Percentiles rank a stretch among this genome's conserved stretches.
Evolutionary conservation across 2,113 vertebrate genomes (phyloP).

Genomic region (Lathamus discolor): DNA sequence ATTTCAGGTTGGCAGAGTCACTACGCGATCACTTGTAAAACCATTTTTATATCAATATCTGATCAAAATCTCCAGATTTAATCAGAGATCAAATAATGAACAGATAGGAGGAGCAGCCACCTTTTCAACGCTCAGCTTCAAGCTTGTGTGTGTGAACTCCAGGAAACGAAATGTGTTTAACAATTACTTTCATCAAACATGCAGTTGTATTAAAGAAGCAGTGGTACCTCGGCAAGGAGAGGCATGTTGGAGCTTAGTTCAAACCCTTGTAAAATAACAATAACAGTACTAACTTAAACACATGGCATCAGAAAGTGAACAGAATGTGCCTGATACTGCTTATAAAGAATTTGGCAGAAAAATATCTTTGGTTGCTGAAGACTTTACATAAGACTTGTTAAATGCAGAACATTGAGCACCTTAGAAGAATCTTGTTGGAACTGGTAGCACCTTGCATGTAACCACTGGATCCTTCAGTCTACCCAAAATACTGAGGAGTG

Average conservation of each 20-base stretch:
- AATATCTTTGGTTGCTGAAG: not conserved
- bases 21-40: not conserved
- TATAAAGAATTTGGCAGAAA: not conserved
- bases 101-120: not conserved
- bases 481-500: not conserved
- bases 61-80: not conserved
- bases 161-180: not conserved
- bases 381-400: not conserved
- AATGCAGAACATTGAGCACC: not conserved
- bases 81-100: not conserved
- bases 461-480: not conserved
- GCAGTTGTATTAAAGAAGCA: not conserved
- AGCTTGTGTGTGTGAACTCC: not conserved
- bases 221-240: not conserved
- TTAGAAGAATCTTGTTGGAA: not conserved
- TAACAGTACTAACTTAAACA: not conserved
- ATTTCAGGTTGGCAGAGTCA: not conserved
- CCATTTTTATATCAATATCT: not conserved
- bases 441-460: rapidly evolving
- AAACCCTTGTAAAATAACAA: not conserved
- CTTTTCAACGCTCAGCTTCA: not conserved
- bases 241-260: not conserved
- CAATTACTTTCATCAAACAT: not conserved
- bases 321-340: not conserved
- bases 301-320: not conserved